Conservation (phyloP, 2,113 vertebrate species). For the Elephantulus edwardii region DNA sequence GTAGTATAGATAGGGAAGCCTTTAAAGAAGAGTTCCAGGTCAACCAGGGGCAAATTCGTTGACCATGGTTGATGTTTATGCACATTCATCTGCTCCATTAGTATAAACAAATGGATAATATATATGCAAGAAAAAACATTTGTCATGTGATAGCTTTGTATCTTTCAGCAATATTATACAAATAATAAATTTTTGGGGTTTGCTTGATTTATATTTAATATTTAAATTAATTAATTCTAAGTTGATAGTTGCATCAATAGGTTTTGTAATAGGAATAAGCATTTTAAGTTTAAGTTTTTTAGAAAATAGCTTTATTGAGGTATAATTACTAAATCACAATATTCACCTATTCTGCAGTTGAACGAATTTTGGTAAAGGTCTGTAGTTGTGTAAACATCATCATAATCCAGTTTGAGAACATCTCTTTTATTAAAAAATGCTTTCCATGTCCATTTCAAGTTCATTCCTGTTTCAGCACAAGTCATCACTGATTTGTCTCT, state of each 20-base stretch:
- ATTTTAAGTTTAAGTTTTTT: conserved; percentile 38
- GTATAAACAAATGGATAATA: conserved; percentile 12
- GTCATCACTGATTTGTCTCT: conserved; percentile 33
- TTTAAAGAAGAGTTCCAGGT: background rate
- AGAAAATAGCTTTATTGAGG: conserved; percentile 9
- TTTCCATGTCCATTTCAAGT: background rate
- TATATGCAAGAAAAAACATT: background rate
- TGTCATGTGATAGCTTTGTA: background rate
- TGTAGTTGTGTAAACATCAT: background rate
- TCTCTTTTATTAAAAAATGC: background rate
- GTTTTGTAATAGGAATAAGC: conserved; percentile 19
- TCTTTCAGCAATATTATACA: conserved; percentile 18
- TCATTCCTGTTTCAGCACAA: background rate
- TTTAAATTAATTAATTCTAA: background rate
- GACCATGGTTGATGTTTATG: conserved; percentile 1
- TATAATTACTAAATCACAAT: conserved; percentile 19
- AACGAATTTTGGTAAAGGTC: conserved; percentile 19
- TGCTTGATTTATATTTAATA: conserved; percentile 26
- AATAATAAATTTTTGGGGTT: conserved; percentile 41
- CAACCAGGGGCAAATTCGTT: background rate
- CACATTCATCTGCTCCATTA: background rate
- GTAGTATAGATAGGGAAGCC: background rate
- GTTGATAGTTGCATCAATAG: background rate
- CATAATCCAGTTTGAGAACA: background rate
- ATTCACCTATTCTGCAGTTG: background rate